Evolutionary conservation across 2,797 vertebrate genomes (phyloP), one percentile per base, ranked within the genome.

Genomic region (Helarctos malayanus): DNA sequence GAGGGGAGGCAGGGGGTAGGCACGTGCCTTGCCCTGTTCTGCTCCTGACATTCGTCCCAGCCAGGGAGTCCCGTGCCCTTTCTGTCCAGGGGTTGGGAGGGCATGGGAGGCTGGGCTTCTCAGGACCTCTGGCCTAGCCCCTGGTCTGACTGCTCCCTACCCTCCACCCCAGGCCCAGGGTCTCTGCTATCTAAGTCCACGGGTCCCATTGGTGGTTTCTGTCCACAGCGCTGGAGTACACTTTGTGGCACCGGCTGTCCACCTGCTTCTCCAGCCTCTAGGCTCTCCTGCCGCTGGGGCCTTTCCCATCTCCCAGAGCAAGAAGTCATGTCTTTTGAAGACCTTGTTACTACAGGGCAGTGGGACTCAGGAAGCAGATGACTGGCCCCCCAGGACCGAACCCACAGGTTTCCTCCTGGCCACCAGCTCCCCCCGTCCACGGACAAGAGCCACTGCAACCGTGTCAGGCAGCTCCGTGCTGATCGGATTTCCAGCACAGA

Each of bases 361-460:
- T 10, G 75, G 76, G 32, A 32, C 49, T 78, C 45, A 10, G 73
- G 47, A 52, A 35, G 75, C 5, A 49, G 27, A 13, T 1, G 29
- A 52, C 10, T 2, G 27, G 29, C 23, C 12, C 0, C 27, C 19
- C 0, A 14, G 35, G 29, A 2, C 29, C 0, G 35, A 9, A 10
- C 61, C 38, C 0, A 0, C 2, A 0, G 1, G 29, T 4, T 15
- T 49, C 84, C 61, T 25, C 73, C 16, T 0, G 0, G 21, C 59
- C 52, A 10, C 47, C 35, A 3, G 14, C 52, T 61, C 29, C 32
- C 2, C 0, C 0, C 47, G 9, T 5, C 57, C 11, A 3, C 15
- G 7, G 63, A 25, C 21, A 18, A 47, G 0, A 9, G n/a, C 59
- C 73, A 4, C n/a, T 2, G 14, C 45, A 1, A 9, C 35, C 35